Evolutionary conservation across 2,797 vertebrate species (phyloP), one percentile per base, ranked within the genome.

Genomic region (Neosilurus hyrtlii): DNA sequence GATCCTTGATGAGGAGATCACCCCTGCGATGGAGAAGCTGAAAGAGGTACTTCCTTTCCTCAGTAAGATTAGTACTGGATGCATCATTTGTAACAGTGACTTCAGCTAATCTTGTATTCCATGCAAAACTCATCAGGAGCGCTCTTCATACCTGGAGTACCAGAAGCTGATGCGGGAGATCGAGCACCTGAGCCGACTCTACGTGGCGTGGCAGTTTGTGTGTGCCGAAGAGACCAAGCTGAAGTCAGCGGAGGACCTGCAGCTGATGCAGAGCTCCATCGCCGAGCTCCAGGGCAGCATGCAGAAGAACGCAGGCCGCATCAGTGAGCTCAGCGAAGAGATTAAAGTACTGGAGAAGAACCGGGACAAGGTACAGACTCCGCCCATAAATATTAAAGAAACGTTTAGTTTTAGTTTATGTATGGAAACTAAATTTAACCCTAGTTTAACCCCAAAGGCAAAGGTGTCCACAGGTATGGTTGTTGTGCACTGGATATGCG

Each of bases 1-100:
- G 98, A 92, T 98, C 90, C 90, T 99, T 87, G 88, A 95, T 86
- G 98, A 99, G 86, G 97, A 99, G 90, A 99, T 99, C 88, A 96
- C 94, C 81, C 98, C 98, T 89, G 95, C 95, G 2, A 95, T 99
- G 93, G 91, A 96, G 68, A 97, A 97, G 90, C 91, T 99, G 80
- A 98, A 95, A 92, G 95, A 99, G 95, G 98, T 99, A 49, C 18
- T 22, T 4, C 26, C 26, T 10, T 3, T 51, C 51, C 3, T 3
- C 1, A 30, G 2, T 5, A 4, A 10, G 9, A n/a, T 52, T 14
- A 65, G 4, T 16, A 26, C 51, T 18, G 8, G 26, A 56, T 3
- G 0, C 5, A 1, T 63, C 12, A 49, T 30, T 6, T 3, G 15
- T 7, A 30, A 20, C 35, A 26, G 18, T 3, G 14, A 26, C 37